These are phyloP conservation scores for Sebastes glaucus DNA, from an alignment of 2,797 vertebrate genomes.

Conservation along the genomic window DNA sequence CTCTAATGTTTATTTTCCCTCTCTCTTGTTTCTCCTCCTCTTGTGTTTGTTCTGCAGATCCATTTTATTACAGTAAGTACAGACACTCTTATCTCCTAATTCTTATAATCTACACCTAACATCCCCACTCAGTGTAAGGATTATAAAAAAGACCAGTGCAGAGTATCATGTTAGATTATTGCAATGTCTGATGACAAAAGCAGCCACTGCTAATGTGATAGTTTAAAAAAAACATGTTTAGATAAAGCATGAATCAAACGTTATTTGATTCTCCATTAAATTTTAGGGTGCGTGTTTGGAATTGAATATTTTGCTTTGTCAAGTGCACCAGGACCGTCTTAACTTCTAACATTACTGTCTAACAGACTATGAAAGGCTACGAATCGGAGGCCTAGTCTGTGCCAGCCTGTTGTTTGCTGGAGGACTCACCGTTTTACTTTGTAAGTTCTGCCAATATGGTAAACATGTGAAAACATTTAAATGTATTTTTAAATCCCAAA, in stretches of 20 bases:
- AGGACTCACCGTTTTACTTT: constrained; percentile 64
- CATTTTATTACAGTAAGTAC: constrained; percentile 84
- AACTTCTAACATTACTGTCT: background rate
- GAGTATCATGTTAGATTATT: background rate
- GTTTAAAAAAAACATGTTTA: background rate
- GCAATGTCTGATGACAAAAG: background rate
- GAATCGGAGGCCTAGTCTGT: constrained; percentile 80
- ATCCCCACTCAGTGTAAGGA: background rate
- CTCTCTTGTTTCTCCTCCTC: background rate
- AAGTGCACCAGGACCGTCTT: background rate
- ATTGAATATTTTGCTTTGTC: background rate
- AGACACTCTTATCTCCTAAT: background rate
- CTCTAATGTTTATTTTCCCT: background rate
- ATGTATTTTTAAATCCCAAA: background rate
- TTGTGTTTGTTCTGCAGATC: constrained; percentile 57
- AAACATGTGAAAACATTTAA: background rate
- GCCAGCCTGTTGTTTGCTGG: constrained; percentile 70
- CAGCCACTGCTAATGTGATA: background rate
- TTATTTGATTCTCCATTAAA: background rate
- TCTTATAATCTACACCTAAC: background rate
- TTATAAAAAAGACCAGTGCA: background rate
- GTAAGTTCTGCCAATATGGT: constrained; percentile 67
- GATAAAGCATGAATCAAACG: background rate
- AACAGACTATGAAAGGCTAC: constrained; percentile 82
- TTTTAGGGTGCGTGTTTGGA: background rate